Conservation (phyloP, 1,140 invertebrate genomes). For the Sitobion miscanthi region DNA sequence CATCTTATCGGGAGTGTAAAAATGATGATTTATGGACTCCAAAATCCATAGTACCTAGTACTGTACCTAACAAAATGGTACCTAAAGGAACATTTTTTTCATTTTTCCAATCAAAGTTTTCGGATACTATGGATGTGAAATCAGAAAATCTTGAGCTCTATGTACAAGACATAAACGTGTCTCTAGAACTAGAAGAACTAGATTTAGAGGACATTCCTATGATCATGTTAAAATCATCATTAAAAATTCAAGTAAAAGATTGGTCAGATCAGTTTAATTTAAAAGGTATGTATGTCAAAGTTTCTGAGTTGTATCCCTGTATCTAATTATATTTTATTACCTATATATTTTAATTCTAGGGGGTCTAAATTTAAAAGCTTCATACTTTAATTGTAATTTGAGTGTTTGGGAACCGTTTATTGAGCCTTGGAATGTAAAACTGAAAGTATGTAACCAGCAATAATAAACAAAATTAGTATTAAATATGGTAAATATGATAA, state of each 20-base stretch:
- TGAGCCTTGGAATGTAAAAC: conserved; percentile 72
- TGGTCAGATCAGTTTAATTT: conserved; percentile 70
- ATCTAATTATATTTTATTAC: not conserved
- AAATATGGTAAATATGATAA: not conserved
- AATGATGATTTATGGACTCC: conserved; percentile 77
- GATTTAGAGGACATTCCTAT: conserved; percentile 49
- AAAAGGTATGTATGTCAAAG: conserved; percentile 55
- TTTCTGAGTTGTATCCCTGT: not conserved
- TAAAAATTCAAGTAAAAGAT: conserved; percentile 70
- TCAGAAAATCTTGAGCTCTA: conserved; percentile 50
- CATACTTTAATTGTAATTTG: conserved; percentile 76
- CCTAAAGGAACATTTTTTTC: not conserved
- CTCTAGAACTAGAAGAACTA: conserved; percentile 47
- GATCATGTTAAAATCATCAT: conserved; percentile 64
- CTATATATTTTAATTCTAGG: conserved; percentile 59
- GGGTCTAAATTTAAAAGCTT: conserved; percentile 72
- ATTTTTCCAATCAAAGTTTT: conserved; percentile 3
- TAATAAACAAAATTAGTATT: conserved; percentile 64
- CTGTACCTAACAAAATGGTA: not conserved
- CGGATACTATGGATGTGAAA: conserved; percentile 33
- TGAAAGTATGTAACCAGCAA: conserved; percentile 73
- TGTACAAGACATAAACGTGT: conserved; percentile 42
- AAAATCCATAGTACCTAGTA: conserved; percentile 67
- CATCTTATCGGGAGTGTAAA: conserved; percentile 52
- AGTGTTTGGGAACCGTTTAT: conserved; percentile 81